Evolutionary conservation across 2,888 invertebrate species (phyloP).

Genomic region (Trichacis sp.): DNA sequence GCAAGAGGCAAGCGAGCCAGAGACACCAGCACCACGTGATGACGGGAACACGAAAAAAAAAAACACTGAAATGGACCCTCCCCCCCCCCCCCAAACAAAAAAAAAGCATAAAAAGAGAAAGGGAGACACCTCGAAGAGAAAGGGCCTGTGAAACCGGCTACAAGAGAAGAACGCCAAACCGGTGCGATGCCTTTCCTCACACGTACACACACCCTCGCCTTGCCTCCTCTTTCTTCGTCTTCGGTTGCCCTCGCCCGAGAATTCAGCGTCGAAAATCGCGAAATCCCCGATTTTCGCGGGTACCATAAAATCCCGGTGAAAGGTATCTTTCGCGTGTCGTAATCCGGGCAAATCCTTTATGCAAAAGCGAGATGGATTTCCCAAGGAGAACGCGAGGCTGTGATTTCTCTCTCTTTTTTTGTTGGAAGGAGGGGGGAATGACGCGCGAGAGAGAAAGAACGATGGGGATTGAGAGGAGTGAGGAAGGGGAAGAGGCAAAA

Average conservation of each 20-base stretch:
- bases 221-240: no score
- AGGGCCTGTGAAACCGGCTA: conserved; percentile 50
- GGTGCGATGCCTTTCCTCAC: conserved; percentile 44
- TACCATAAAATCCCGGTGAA: background rate
- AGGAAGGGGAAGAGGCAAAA: conserved; percentile 29
- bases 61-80: no score
- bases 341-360: conserved; percentile 8
- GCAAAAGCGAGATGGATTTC: conserved; percentile 14
- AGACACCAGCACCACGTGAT: no score
- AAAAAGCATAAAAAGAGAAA: conserved; percentile 29
- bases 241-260: no score
- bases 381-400: conserved; percentile 45
- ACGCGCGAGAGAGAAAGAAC: background rate
- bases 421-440: background rate
- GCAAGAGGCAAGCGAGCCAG: no score
- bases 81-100: no score
- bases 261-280: background rate
- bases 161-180: conserved; percentile 22
- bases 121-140: conserved; percentile 58
- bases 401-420: no score
- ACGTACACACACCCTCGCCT: background rate
- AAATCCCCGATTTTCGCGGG: background rate
- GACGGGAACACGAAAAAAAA: background rate
- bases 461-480: no score
- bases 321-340: conserved; percentile 1